phyloP scores from a whole-genome alignment of 2,113 vertebrate genomes.

The Ceuthmochares aereus region DNA sequence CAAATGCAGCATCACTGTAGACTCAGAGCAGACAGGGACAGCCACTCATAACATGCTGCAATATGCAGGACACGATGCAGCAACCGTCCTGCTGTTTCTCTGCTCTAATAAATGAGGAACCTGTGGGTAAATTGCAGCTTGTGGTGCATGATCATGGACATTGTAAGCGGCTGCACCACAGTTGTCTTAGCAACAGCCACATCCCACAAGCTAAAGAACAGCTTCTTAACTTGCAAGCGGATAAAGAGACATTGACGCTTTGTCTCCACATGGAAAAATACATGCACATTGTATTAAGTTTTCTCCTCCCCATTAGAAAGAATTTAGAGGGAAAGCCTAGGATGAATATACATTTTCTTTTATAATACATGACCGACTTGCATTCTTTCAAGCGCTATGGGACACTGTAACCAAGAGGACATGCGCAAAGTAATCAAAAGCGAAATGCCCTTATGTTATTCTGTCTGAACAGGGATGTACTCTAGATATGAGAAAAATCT shows the following conservation, averaged over 20 bases:
- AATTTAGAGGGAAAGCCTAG: background rate
- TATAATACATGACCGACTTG: background rate
- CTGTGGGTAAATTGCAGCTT: conserved; percentile 43
- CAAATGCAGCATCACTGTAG: background rate
- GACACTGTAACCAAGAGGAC: background rate
- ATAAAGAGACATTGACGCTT: conserved; percentile 19
- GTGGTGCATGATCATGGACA: conserved; percentile 26
- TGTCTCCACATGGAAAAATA: conserved; percentile 9
- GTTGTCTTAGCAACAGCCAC: conserved; percentile 71
- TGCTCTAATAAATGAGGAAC: conserved; percentile 19
- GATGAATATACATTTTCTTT: background rate
- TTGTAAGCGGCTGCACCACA: background rate
- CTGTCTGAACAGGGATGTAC: background rate
- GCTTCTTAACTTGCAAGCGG: background rate
- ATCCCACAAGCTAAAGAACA: conserved; percentile 9
- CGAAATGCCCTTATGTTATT: background rate
- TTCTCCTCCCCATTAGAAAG: background rate
- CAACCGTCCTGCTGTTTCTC: background rate
- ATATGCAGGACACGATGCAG: background rate
- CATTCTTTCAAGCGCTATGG: background rate
- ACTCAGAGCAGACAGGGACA: background rate
- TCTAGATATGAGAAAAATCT: background rate
- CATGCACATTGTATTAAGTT: background rate
- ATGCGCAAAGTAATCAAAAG: background rate
- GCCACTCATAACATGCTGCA: background rate